Evolutionary conservation across 2,888 invertebrate genomes (phyloP), one percentile per base, ranked within the genome.

Genomic region (Trissolcus japonicus): DNA sequence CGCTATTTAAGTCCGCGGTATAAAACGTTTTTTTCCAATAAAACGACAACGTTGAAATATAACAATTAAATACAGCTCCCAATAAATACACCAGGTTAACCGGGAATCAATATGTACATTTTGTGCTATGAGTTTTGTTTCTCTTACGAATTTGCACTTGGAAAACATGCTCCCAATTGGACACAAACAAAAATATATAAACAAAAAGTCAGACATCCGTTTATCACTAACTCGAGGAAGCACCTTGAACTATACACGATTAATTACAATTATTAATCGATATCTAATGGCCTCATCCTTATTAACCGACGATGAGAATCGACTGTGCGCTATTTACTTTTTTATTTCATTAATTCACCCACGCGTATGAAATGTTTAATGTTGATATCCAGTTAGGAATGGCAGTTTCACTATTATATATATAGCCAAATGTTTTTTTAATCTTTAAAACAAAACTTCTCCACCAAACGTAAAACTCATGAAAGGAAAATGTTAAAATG

Each of bases 21-120:
- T 59, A 72, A 72, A 76, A 62, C 66, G 67, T 50, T 35, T 53
- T 35, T 53, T 40, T 72, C 62, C 50, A 76, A 72, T 76, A 76
- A 76, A 72, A 76, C 59, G 25, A 67, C 63, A 72, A 76, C 71
- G 59, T 76, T 57, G 67, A 76, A 76, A 72, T 72, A 76, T 72
- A 76, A 72, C 72, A 72, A 72, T 62, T 72, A 72, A 35, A 72
- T 76, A 76, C 76, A 67, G 72, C 72, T 59, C 43, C 59, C 57
- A 65, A 59, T 72, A 59, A 60, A 72, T 56, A 54, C 60, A 9
- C 21, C 57, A 65, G 60, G 60, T 17, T 69, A 69, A 76, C 21
- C 59, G 65, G 35, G 65, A 76, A 76, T 65, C 19, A 35, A 51
- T 50, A 76, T 68, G 21, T 68, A 74, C 59, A 50, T 69, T 67